phyloP scores from a whole-genome alignment of 2,888 invertebrate species.

The Metopia argyrocephala region DNA sequence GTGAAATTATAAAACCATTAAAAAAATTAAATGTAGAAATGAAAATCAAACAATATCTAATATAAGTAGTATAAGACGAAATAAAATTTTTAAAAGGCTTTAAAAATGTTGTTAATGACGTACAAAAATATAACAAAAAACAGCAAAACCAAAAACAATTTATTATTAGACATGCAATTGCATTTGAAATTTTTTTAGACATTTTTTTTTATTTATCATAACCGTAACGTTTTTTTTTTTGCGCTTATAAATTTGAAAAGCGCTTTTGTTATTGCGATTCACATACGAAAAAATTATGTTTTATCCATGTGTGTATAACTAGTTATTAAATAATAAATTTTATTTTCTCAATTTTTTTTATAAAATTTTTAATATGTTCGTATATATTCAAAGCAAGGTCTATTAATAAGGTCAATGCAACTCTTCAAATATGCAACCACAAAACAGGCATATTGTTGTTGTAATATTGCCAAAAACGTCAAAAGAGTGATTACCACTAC shows the following conservation, averaged over 20 bases:
- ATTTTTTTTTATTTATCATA: conserved; percentile 17
- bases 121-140: conserved; percentile 6
- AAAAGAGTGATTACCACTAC: too few species aligned
- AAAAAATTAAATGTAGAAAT: conserved; percentile 17
- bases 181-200: conserved; percentile 23
- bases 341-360: too few species aligned
- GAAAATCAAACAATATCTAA: conserved; percentile 26
- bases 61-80: too few species aligned
- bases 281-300: background rate
- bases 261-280: background rate
- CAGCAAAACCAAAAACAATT: conserved; percentile 17
- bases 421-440: too few species aligned
- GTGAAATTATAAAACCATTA: conserved; percentile 50
- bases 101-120: conserved; percentile 46
- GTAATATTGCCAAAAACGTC: too few species aligned
- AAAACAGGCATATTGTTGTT: too few species aligned
- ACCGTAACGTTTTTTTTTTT: conserved; percentile 45
- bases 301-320: background rate
- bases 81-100: conserved; percentile 12
- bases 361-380: too few species aligned
- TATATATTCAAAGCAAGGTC: too few species aligned
- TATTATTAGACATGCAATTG: conserved; percentile 34
- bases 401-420: too few species aligned
- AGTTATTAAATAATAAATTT: background rate
- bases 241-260: background rate